Percentiles rank a stretch among this genome's conserved stretches.
These are phyloP conservation scores for Temnothorax ravouxi DNA, from an alignment of 2,888 invertebrate genomes.

Conservation along the genomic window DNA sequence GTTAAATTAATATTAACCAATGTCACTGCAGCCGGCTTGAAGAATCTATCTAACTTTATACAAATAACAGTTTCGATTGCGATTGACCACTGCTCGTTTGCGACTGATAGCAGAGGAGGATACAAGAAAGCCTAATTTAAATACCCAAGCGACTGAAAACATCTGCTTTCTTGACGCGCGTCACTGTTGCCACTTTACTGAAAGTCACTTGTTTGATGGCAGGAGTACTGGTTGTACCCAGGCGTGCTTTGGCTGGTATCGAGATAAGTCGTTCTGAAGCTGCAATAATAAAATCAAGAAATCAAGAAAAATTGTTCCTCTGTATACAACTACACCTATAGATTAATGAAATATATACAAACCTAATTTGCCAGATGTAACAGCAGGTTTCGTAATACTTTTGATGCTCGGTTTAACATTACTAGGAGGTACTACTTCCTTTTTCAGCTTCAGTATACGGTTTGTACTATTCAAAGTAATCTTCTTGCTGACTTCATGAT, in stretches of 20 bases:
- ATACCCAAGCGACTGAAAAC: slow-evolving; percentile 85
- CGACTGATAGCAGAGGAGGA: neutral
- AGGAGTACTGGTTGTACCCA: slow-evolving; percentile 72
- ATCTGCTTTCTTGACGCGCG: slow-evolving; percentile 80
- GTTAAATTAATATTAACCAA: neutral
- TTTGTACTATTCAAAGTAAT: slow-evolving; percentile 73
- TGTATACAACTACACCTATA: neutral
- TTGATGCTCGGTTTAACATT: slow-evolving; percentile 53
- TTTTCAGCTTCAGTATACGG: slow-evolving; percentile 77
- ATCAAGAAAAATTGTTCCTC: neutral
- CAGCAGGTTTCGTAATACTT: slow-evolving; percentile 54
- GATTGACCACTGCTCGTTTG: slow-evolving; percentile 16
- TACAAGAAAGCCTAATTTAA: slow-evolving; percentile 65
- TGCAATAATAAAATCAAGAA: slow-evolving; percentile 67
- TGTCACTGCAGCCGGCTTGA: neutral
- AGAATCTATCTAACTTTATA: slow-evolving; percentile 72
- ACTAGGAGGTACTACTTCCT: slow-evolving; percentile 67
- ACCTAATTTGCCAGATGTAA: slow-evolving; percentile 81
- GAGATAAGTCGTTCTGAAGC: slow-evolving; percentile 81
- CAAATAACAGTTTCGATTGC: slow-evolving; percentile 60
- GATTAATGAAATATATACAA: slow-evolving; percentile 16
- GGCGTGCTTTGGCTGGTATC: slow-evolving; percentile 83
- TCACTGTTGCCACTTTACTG: slow-evolving; percentile 80
- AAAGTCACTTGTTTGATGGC: slow-evolving; percentile 84
- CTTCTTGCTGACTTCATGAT: slow-evolving; percentile 82